A percentile compares a stretch with the other conserved stretches of the same genome.
Evolutionary conservation across 2,113 vertebrate species (phyloP).

Genomic region (Pomatostomus ruficeps): DNA sequence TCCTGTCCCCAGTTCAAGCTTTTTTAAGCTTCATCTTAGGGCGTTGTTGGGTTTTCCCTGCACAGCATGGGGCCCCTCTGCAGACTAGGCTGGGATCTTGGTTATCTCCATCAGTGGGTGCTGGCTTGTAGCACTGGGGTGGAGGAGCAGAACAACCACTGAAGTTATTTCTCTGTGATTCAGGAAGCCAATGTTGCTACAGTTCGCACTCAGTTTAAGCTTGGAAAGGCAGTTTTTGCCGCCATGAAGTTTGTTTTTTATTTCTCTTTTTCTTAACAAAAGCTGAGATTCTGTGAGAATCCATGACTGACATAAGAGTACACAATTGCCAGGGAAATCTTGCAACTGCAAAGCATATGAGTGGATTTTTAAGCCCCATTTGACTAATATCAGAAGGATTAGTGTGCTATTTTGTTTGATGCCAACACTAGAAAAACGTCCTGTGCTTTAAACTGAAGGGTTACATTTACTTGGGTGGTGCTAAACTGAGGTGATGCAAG

Average conservation of each 20-base stretch:
- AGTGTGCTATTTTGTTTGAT: neutral
- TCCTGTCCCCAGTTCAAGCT: neutral
- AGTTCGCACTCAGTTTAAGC: neutral
- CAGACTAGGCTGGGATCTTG: neutral
- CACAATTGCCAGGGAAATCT: neutral
- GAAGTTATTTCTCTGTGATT: neutral
- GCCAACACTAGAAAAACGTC: neutral
- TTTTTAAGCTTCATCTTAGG: neutral
- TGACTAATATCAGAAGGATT: conserved; percentile 18
- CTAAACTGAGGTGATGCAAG: neutral
- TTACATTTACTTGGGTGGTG: neutral
- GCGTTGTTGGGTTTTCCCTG: neutral
- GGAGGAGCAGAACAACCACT: neutral
- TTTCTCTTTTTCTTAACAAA: neutral
- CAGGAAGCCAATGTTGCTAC: neutral
- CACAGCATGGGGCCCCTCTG: accelerated
- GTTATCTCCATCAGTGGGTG: neutral
- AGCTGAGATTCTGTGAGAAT: neutral
- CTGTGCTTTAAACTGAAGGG: neutral
- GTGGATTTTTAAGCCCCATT: neutral
- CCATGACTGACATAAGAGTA: neutral
- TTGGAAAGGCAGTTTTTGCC: neutral
- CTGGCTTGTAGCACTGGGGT: neutral
- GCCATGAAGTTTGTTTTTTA: neutral
- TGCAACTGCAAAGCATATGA: neutral